Evolutionary conservation across 2,888 invertebrate species (phyloP).

Genomic region (Heteropelma amictum): DNA sequence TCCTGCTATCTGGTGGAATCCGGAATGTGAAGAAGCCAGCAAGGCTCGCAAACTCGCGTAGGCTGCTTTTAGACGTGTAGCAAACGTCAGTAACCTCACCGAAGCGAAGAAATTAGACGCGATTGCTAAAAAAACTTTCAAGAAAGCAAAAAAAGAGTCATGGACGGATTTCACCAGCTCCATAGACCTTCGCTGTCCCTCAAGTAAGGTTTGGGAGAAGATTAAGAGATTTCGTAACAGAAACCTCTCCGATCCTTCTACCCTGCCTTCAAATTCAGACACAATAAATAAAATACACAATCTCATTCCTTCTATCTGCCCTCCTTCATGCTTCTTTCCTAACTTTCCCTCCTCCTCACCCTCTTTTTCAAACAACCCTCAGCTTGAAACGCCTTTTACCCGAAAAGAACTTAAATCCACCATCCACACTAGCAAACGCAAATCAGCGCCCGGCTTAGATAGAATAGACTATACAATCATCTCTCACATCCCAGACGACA

Average conservation of each 20-base stretch:
- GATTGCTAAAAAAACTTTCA: conserved; percentile 4
- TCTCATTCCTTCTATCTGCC: neutral
- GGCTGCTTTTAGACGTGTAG: neutral
- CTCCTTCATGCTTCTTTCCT: conserved; percentile 4
- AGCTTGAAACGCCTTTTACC: neutral
- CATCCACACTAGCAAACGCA: neutral
- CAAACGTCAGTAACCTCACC: neutral
- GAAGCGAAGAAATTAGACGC: conserved; percentile 16
- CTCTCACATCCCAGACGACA: neutral
- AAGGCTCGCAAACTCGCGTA: conserved; percentile 11
- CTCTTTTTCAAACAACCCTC: neutral
- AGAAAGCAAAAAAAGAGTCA: conserved; percentile 2
- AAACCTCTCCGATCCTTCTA: conserved; percentile 1
- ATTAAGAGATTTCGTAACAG: neutral
- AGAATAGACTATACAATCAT: conserved; percentile 3
- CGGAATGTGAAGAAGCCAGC: neutral
- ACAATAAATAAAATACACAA: neutral
- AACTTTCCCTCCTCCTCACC: conserved; percentile 1
- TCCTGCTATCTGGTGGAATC: conserved; percentile 16
- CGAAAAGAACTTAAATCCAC: neutral
- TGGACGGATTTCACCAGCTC: conserved; percentile 1
- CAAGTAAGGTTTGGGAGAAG: neutral
- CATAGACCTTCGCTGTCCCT: conserved; percentile 1
- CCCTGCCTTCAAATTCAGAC: neutral
- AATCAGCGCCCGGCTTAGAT: neutral